Evolutionary conservation across 37 sponge, comb jelly and placozoan genomes (phyloP).

Genomic region (Hexactinellida sp.): DNA sequence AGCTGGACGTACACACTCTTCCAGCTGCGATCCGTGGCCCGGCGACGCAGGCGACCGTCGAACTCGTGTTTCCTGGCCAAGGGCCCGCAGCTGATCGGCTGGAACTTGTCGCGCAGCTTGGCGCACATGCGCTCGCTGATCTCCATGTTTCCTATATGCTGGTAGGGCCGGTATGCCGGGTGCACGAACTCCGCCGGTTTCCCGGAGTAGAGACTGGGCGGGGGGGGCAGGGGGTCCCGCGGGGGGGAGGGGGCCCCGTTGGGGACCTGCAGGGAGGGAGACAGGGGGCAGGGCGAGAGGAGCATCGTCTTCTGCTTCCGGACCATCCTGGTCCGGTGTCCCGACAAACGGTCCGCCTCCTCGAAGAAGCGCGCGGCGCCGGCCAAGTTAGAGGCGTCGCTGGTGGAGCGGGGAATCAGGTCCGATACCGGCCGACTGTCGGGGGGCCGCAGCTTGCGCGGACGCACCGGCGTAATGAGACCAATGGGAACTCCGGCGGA

Average conservation of each 20-base stretch:
- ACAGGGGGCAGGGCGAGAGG: not conserved
- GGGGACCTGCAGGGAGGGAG: not conserved
- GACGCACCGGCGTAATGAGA: not conserved
- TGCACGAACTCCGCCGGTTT: not conserved
- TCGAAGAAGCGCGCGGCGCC: not conserved
- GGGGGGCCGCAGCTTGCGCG: not conserved
- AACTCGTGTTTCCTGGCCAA: not conserved
- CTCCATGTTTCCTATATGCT: not conserved
- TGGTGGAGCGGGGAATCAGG: not conserved
- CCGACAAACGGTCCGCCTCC: not conserved
- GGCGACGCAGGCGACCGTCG: not conserved
- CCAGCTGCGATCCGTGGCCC: not conserved
- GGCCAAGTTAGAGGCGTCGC: not conserved
- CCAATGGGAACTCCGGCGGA: not conserved
- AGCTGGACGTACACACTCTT: not conserved
- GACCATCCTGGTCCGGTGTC: not conserved
- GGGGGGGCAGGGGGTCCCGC: not conserved
- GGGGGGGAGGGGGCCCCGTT: not conserved
- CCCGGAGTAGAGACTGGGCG: not conserved
- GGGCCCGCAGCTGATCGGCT: not conserved
- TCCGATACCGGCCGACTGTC: not conserved
- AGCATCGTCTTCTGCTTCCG: not conserved
- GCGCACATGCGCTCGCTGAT: not conserved
- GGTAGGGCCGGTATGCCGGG: not conserved
- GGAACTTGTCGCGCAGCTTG: not conserved